phyloP scores from a whole-genome alignment of 2,888 invertebrate species.

The Stenoptilia bipunctidactyla region DNA sequence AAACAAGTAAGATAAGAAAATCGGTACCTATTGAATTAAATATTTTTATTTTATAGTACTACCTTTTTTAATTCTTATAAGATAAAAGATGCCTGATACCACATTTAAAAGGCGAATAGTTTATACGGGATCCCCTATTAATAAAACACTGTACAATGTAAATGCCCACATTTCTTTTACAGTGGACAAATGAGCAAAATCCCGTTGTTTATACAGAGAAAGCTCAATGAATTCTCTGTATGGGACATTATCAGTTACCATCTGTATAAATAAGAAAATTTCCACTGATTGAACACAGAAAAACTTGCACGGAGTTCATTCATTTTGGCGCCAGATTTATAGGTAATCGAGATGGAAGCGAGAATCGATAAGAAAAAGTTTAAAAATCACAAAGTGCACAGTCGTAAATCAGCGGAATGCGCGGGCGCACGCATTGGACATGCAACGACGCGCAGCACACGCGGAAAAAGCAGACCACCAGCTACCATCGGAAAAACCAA shows the following conservation, averaged over 20 bases:
- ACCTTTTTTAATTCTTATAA: no score
- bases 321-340: constrained; percentile 65
- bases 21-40: no score
- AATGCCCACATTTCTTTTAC: constrained; percentile 3
- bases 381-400: constrained; percentile 45
- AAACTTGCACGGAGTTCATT: constrained; percentile 48
- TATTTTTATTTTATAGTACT: no score
- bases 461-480: constrained; percentile 63
- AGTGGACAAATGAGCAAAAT: constrained; percentile 8
- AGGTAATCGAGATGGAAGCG: constrained; percentile 46
- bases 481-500: constrained; percentile 48
- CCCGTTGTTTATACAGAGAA: constrained; percentile 16
- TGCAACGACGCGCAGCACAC: constrained; percentile 29
- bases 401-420: constrained; percentile 50
- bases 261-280: constrained; percentile 13
- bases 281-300: constrained; percentile 20
- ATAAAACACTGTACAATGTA: constrained; percentile 2
- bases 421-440: constrained; percentile 18
- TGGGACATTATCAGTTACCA: constrained; percentile 24
- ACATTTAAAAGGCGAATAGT: no score
- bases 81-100: no score
- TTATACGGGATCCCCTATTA: no score
- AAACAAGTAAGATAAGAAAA: no score
- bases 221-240: constrained; percentile 14
- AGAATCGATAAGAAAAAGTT: constrained; percentile 50